phyloP scores from a whole-genome alignment of 2,888 invertebrate species.

The Drosophila flavopinicola region DNA sequence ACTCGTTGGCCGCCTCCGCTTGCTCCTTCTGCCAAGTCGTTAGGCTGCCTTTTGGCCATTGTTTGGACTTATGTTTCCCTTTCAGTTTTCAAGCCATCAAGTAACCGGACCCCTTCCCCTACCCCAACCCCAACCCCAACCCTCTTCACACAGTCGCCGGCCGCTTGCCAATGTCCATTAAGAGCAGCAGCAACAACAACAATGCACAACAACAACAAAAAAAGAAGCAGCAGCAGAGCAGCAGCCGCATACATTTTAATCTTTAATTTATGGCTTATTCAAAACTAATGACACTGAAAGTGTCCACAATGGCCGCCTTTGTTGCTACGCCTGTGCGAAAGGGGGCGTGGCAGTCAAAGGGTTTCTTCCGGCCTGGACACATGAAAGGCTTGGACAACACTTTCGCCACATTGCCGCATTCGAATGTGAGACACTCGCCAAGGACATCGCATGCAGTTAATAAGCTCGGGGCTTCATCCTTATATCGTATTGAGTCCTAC shows the following conservation, averaged over 20 bases:
- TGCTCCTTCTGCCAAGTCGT: conserved; percentile 41
- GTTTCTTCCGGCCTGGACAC: conserved; percentile 10
- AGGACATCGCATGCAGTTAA: conserved; percentile 5
- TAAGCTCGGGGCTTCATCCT: too few relatives aligned
- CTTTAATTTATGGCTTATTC: conserved; percentile 80
- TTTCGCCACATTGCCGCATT: too few relatives aligned
- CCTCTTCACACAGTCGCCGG: neutral
- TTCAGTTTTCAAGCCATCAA: conserved; percentile 56
- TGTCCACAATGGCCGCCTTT: conserved; percentile 42
- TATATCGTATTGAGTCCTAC: too few relatives aligned
- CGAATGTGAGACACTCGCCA: neutral
- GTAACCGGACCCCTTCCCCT: conserved; percentile 3
- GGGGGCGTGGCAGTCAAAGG: conserved; percentile 24
- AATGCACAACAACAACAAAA: conserved; percentile 2
- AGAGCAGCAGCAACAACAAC: conserved; percentile 11
- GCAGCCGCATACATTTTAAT: conserved; percentile 71
- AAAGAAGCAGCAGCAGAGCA: conserved; percentile 16
- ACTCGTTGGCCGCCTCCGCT: conserved; percentile 13
- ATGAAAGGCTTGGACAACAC: conserved; percentile 9
- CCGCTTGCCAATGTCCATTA: conserved; percentile 42
- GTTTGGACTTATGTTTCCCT: conserved; percentile 73
- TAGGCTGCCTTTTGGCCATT: conserved; percentile 69
- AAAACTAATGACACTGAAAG: conserved; percentile 78
- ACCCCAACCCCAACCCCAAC: neutral
- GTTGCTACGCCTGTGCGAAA: conserved; percentile 2